These are phyloP conservation scores for Lochmaea capreae DNA, from an alignment of 2,888 invertebrate species.

Conservation along the genomic window DNA sequence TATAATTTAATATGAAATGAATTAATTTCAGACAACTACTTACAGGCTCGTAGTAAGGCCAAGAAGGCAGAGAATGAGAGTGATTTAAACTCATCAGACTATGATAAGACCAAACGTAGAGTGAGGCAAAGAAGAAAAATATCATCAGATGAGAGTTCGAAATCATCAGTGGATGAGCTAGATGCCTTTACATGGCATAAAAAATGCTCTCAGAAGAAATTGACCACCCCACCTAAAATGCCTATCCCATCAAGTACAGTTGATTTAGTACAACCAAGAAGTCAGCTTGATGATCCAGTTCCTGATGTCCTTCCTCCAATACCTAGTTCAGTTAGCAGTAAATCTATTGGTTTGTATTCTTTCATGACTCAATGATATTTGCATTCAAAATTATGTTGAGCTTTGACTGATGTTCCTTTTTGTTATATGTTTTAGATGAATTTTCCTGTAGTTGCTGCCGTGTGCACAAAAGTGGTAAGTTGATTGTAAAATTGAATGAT, in stretches of 20 bases:
- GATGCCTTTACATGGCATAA: not conserved
- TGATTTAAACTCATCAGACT: conserved; percentile 15
- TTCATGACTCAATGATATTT: not conserved
- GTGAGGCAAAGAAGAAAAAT: conserved; percentile 18
- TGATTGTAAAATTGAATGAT: conserved; percentile 12
- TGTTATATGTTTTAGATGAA: conserved; percentile 7
- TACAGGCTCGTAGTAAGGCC: conserved; percentile 18
- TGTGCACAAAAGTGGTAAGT: conserved; percentile 20
- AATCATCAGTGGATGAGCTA: not conserved
- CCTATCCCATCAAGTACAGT: not conserved
- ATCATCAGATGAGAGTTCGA: conserved; percentile 23
- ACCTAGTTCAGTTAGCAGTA: not conserved
- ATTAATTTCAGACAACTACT: conserved; percentile 21
- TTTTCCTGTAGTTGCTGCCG: conserved; percentile 9
- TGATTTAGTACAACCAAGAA: no score
- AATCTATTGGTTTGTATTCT: conserved; percentile 6
- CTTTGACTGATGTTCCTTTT: conserved; percentile 7
- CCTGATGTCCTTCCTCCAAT: not conserved
- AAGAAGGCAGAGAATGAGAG: conserved; percentile 24
- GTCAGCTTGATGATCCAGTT: no score
- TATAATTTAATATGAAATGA: conserved; percentile 12
- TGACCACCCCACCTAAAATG: not conserved
- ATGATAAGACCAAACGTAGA: conserved; percentile 19
- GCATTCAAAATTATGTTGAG: not conserved
- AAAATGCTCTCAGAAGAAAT: not conserved